Evolutionary conservation across 2,888 invertebrate genomes (phyloP), one percentile per base, ranked within the genome.

Genomic region (Drosophila setosimentum): DNA sequence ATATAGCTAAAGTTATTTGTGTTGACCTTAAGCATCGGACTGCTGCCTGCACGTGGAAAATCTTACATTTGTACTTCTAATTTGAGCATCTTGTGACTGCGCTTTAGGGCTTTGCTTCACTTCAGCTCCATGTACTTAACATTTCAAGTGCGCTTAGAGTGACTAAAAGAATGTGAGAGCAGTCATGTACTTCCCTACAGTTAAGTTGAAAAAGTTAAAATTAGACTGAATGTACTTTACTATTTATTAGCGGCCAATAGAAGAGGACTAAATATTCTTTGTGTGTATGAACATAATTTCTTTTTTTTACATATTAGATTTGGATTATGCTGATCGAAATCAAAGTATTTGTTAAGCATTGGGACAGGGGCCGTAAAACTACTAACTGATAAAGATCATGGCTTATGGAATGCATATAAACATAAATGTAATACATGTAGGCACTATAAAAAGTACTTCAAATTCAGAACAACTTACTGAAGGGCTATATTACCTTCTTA

Each of bases 1-100:
- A 35, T 62, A 42, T 64, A 68, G 66, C 48, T 59, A 67, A 76
- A 78, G 80, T 68, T 80, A 76, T 78, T 80, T 78, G 80, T 78
- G 78, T 80, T 80, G 78, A 78, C 78, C 78, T 78, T 78, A 80
- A 42, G 53, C 64, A 40, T 64, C 64, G 59, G 21, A 24, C 42
- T 57, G 57, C 29, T 55, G 48, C 55, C 54, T 80, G 78, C 78
- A 78, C 78, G 78, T 78, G 78, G 72, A 78, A 63, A 59, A 55
- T 65, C 58, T 63, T 62, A 59, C 42, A 75, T 58, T 63, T 35
- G 29, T 78, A 61, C 48, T 40, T 57, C 32, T 51, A 48, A 49
- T 40, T 18, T 59, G 54, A 62, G 29, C n/a, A 48, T 75, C 63
- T 60, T 42, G 42, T 54, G 45, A 37, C 37, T 53, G 10, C 37